Conservation (phyloP, 2,888 invertebrate genomes). For the Tipula helvola region DNA sequence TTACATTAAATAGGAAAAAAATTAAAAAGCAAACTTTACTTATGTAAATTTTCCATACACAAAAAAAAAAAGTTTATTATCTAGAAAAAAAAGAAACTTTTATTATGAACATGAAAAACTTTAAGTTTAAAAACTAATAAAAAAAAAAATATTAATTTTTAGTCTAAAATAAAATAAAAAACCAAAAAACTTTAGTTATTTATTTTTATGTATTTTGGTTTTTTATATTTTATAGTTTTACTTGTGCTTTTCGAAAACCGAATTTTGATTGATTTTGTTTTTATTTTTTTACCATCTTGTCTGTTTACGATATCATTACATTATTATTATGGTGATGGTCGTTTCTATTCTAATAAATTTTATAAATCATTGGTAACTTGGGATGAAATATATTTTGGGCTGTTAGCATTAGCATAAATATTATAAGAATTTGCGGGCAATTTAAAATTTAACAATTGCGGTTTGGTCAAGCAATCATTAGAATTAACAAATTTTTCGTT, state of each 20-base stretch:
- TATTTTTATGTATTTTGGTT: background rate
- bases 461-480: too few relatives aligned
- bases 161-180: background rate
- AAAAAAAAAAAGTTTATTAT: background rate
- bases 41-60: background rate
- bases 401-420: too few relatives aligned
- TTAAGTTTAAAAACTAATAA: constrained; percentile 4
- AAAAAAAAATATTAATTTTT: background rate
- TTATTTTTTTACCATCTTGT: background rate
- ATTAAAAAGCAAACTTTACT: background rate
- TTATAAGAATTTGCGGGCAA: too few relatives aligned
- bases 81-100: background rate
- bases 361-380: background rate
- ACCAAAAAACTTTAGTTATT: background rate
- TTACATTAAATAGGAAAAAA: background rate
- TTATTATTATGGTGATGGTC: background rate
- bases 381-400: too few relatives aligned
- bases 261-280: background rate
- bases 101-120: background rate
- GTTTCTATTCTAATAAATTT: background rate
- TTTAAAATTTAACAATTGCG: too few relatives aligned
- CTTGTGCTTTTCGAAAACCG: background rate
- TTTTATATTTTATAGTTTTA: background rate
- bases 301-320: background rate
- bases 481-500: too few relatives aligned